phyloP scores from a whole-genome alignment of 2,888 invertebrate species.

The Pristionchus japonicus region DNA sequence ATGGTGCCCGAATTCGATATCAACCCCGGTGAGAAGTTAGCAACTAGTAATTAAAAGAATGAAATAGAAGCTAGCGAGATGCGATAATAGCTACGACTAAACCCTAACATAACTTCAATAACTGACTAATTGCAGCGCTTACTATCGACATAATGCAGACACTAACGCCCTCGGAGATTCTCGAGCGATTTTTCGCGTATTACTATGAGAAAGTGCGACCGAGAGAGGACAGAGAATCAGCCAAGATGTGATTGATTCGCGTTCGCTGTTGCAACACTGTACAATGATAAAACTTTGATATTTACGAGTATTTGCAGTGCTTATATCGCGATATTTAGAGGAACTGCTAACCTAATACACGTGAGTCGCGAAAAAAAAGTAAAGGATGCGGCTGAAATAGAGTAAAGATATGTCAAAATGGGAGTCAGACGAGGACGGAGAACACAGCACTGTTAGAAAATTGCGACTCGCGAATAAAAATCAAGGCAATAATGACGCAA shows the following conservation, averaged over 20 bases:
- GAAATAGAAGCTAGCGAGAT: not conserved
- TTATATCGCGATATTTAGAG: too few relatives aligned
- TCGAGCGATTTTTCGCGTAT: constrained; percentile 4
- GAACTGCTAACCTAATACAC: too few relatives aligned
- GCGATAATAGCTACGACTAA: too few relatives aligned
- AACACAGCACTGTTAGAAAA: not conserved
- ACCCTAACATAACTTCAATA: not conserved
- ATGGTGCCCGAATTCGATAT: constrained; percentile 19
- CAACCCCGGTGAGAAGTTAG: not conserved
- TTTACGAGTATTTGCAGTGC: too few relatives aligned
- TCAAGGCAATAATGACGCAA: not conserved
- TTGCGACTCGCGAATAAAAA: not conserved
- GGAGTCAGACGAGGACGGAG: not conserved
- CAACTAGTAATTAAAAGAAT: not conserved
- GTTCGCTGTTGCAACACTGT: too few relatives aligned
- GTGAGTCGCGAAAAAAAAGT: too few relatives aligned
- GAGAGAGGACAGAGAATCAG: not conserved
- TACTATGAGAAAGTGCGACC: constrained; percentile 41
- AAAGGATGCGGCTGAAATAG: too few relatives aligned
- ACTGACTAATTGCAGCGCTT: not conserved
- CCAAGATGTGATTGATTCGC: constrained; percentile 10
- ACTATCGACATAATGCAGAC: not conserved
- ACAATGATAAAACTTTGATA: too few relatives aligned
- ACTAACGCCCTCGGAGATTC: not conserved
- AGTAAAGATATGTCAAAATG: too few relatives aligned